Evolutionary conservation across 1,140 invertebrate genomes (phyloP).

Genomic region (Nymphalis io): DNA sequence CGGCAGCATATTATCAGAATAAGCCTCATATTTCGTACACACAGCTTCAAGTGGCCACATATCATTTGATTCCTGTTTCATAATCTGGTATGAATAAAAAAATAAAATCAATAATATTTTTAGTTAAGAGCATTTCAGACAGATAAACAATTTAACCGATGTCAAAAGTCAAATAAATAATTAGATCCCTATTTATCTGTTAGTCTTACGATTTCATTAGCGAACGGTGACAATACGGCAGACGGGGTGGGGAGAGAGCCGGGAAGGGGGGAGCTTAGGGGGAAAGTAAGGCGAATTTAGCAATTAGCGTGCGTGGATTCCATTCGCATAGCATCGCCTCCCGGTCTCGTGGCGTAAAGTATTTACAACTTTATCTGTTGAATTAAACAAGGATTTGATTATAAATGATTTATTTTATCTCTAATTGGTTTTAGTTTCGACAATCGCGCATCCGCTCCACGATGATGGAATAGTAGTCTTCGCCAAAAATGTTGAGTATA

Average conservation of each 20-base stretch:
- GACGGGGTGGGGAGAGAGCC: constrained; percentile 3
- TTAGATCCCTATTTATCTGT: constrained; percentile 27
- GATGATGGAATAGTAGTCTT: too few species aligned
- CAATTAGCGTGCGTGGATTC: constrained; percentile 56
- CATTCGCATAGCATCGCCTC: constrained; percentile 22
- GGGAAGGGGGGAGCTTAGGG: constrained; percentile 17
- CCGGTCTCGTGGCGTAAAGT: constrained; percentile 24
- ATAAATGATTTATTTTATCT: neutral
- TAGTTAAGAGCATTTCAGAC: too few species aligned
- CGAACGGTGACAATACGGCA: constrained; percentile 37
- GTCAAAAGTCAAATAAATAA: constrained; percentile 8
- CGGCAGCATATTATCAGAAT: too few species aligned
- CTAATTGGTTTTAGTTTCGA: neutral
- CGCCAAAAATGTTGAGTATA: too few species aligned
- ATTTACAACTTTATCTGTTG: constrained; percentile 34
- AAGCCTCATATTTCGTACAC: too few species aligned
- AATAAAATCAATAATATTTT: too few species aligned
- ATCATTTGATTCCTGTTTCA: too few species aligned
- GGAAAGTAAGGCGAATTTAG: constrained; percentile 50
- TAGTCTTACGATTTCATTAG: constrained; percentile 38
- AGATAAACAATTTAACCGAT: neutral
- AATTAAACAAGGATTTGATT: constrained; percentile 8
- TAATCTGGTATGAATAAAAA: too few species aligned
- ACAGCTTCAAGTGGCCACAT: too few species aligned
- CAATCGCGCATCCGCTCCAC: too few species aligned